Conservation (phyloP, 2,888 invertebrate genomes). For the Caenorhabditis zanzibari region DNA sequence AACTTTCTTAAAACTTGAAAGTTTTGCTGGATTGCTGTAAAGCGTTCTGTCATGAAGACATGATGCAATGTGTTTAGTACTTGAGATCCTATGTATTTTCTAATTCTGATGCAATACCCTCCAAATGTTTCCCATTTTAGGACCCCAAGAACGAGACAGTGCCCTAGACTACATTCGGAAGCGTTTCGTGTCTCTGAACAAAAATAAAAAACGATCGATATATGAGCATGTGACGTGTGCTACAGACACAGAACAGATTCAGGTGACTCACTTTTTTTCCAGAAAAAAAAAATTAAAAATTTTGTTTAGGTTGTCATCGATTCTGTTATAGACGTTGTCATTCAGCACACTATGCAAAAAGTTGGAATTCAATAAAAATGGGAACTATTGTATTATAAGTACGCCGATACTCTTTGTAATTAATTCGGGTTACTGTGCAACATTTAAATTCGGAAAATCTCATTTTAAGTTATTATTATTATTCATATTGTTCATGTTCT, state of each 20-base stretch:
- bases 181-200: conserved; percentile 71
- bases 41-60: too few species aligned
- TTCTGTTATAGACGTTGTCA: conserved; percentile 76
- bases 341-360: conserved; percentile 77
- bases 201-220: conserved; percentile 71
- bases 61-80: too few species aligned
- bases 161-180: conserved; percentile 73
- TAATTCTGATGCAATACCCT: conserved; percentile 12
- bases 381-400: background rate
- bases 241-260: conserved; percentile 75
- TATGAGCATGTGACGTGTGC: conserved; percentile 76
- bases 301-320: conserved; percentile 75
- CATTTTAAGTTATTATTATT: background rate
- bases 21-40: too few species aligned
- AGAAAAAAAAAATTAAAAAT: background rate
- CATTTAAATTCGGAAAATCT: background rate
- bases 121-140: conserved; percentile 60
- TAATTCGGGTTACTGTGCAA: background rate
- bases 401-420: background rate
- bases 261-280: conserved; percentile 58
- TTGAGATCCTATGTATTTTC: too few species aligned
- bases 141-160: conserved; percentile 68
- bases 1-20: too few species aligned
- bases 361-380: conserved; percentile 73
- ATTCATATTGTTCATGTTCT: background rate